phyloP scores from a whole-genome alignment of 2,113 vertebrate species.

The Nestor notabilis region DNA sequence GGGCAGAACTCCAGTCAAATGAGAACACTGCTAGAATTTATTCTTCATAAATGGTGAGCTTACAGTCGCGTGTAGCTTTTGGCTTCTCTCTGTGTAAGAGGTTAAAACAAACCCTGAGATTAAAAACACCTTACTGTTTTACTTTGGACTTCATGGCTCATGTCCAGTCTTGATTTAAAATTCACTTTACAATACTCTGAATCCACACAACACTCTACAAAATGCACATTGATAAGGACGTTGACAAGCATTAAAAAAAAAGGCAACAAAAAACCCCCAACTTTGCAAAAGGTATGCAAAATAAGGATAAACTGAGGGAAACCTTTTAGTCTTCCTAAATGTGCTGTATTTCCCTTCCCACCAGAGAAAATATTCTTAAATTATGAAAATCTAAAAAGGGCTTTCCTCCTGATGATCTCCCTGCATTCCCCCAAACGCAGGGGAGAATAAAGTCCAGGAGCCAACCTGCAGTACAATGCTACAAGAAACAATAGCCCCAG shows the following conservation, averaged over 20 bases:
- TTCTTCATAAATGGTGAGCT: not conserved
- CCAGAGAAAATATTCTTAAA: not conserved
- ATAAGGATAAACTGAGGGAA: not conserved
- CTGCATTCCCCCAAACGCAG: not conserved
- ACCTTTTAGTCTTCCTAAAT: not conserved
- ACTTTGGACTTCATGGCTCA: not conserved
- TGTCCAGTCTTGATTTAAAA: not conserved
- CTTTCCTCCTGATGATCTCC: not conserved
- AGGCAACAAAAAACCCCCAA: not conserved
- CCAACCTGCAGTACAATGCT: not conserved
- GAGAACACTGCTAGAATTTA: not conserved
- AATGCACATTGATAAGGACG: not conserved
- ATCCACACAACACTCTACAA: not conserved
- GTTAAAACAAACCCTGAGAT: not conserved
- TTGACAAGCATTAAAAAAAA: not conserved
- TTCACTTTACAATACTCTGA: not conserved
- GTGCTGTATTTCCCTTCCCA: not conserved
- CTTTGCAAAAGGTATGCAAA: not conserved
- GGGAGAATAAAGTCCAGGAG: not conserved
- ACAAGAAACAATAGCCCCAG: not conserved
- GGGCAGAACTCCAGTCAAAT: not conserved
- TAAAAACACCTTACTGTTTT: constrained; percentile 1
- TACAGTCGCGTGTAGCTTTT: not conserved
- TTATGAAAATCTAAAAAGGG: not conserved
- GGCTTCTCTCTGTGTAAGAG: not conserved